Base-by-base conservation (phyloP, 2,797 vertebrate genomes). In the Aulostomus chinensis region DNA sequence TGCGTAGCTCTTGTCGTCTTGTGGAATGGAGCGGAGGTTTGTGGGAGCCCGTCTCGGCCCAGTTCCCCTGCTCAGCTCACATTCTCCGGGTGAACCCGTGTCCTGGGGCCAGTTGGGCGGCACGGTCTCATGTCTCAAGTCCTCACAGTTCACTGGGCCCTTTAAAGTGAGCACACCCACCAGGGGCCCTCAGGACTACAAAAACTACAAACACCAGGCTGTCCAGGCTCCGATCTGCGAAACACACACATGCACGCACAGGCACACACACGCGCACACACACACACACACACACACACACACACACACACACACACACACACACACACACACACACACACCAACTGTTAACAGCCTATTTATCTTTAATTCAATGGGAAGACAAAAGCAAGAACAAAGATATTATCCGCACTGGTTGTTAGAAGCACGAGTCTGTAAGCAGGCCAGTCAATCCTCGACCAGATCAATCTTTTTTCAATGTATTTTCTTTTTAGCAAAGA, bases 71-170 rank as follows among this genome's bases (percentile, higher is more conserved):
- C 76, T 59, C 74, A 13, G 76, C 84, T 86, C 83, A 83, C 85
- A 81, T 88, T 88, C 84, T 88, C 81, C 1, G 51, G 70, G 76
- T 88, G 88, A 88, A 87, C 89, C 81, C 70, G 57, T 88, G 83
- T 88, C 78, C 81, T 47, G 68, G 83, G 78, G 78, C 81, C 76
- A 86, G 83, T 83, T 86, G 83, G 85, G 84, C 83, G 85, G 82
- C 77, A 74, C 73, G 37, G 88, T 88, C 85, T 89, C 86, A 89
- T 90, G 89, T 89, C 88, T 90, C 83, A 72, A 86, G 86, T 88
- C 89, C 87, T 90, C 88, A 89, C 89, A 90, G 89, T 90, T 90
- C 89, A 92, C 74, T 89, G 87, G 87, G 80, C 86, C 76, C 88
- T 92, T 92, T 92, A 88, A 91, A 90, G 88, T 89, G 75, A 83